A percentile compares a stretch with the other conserved stretches of the same genome.
Conservation (phyloP, 2,113 vertebrate species). For the Struthio camelus region DNA sequence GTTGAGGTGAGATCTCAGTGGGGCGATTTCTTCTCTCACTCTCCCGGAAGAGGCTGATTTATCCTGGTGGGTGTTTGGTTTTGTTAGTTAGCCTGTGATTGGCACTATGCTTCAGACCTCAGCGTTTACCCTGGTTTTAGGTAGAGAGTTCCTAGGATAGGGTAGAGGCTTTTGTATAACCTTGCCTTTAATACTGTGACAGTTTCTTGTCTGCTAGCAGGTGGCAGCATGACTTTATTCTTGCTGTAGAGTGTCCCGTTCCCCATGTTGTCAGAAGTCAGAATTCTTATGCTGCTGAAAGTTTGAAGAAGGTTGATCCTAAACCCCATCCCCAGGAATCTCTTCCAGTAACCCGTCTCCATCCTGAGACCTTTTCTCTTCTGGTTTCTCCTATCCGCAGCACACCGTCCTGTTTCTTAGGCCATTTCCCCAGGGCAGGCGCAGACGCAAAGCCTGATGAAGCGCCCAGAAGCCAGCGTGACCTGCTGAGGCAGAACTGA, state of each 20-base stretch:
- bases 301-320: background rate
- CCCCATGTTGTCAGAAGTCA: background rate
- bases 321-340: background rate
- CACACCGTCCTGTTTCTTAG: rapidly evolving
- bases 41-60: background rate
- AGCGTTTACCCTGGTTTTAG: background rate
- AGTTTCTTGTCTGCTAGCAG: background rate
- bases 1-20: background rate
- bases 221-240: background rate
- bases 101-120: background rate
- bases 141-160: background rate
- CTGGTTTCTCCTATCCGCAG: background rate
- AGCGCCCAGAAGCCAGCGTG: background rate
- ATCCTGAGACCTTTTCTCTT: background rate
- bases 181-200: background rate
- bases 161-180: background rate
- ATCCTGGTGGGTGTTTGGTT: background rate
- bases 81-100: background rate
- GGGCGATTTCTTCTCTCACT: background rate
- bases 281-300: background rate
- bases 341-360: background rate
- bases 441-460: background rate
- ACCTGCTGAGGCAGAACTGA: background rate
- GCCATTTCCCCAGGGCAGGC: background rate
- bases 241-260: background rate